Evolutionary conservation across 2,113 vertebrate species (phyloP).

Genomic region (Alligator mississippiensis): DNA sequence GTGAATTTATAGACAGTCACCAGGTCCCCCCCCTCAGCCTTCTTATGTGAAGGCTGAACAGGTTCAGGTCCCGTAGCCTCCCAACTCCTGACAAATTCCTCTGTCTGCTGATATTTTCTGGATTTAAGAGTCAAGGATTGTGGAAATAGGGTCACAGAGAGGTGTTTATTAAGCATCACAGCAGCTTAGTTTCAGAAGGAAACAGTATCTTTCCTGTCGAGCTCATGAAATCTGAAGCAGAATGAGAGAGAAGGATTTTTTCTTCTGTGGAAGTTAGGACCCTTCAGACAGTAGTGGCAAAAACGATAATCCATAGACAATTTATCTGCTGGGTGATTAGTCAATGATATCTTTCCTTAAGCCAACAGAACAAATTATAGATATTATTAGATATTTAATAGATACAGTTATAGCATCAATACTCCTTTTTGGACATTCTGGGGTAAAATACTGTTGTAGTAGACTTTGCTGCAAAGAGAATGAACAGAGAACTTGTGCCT

Average conservation of each 20-base stretch:
- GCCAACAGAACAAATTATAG: not conserved
- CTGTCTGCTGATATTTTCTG: conserved; percentile 18
- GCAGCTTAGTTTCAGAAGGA: not conserved
- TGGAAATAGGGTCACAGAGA: not conserved
- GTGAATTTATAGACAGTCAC: too few species aligned
- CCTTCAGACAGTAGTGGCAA: not conserved
- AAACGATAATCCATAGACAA: not conserved
- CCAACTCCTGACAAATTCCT: not conserved
- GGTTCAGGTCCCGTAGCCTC: not conserved
- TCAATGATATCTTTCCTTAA: not conserved
- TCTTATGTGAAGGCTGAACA: too few species aligned
- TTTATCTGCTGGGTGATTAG: not conserved
- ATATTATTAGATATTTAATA: not conserved
- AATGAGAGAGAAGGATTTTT: not conserved
- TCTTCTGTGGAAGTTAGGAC: not conserved
- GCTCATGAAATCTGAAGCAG: not conserved
- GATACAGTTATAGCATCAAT: not conserved
- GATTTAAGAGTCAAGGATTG: conserved; percentile 1
- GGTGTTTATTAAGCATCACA: not conserved
- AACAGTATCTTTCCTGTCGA: not conserved
- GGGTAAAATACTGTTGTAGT: not conserved
- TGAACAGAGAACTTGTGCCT: not conserved
- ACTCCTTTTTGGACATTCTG: not conserved
- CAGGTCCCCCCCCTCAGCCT: too few species aligned
- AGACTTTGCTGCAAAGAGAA: not conserved